Evolutionary conservation across 2,888 invertebrate genomes (phyloP).

Genomic region (Tholera decimalis): DNA sequence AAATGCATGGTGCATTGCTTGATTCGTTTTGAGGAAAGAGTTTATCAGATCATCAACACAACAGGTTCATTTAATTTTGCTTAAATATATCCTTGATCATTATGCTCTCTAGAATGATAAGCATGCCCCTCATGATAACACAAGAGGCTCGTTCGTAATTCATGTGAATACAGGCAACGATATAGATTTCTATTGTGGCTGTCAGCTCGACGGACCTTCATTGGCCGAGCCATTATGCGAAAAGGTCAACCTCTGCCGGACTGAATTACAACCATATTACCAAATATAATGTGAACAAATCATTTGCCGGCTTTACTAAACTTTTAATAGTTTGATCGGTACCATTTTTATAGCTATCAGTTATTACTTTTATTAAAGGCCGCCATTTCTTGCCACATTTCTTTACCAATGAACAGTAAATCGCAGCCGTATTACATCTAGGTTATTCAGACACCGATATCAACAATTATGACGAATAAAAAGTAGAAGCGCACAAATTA

Average conservation of each 20-base stretch:
- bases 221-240: constrained; percentile 74
- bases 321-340: constrained; percentile 45
- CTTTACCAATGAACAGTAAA: constrained; percentile 23
- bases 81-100: constrained; percentile 33
- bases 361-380: constrained; percentile 44
- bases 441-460: constrained; percentile 38
- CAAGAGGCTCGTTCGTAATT: constrained; percentile 33
- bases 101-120: constrained; percentile 48
- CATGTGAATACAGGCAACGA: constrained; percentile 37
- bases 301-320: constrained; percentile 52
- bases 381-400: constrained; percentile 53
- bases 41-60: constrained; percentile 10
- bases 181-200: constrained; percentile 63
- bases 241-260: constrained; percentile 75
- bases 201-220: constrained; percentile 74
- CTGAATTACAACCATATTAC: constrained; percentile 63
- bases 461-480: constrained; percentile 52
- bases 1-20: not conserved
- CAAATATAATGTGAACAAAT: constrained; percentile 60
- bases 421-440: constrained; percentile 29
- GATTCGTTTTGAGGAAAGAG: not conserved
- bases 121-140: constrained; percentile 51
- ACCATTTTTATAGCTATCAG: constrained; percentile 44
- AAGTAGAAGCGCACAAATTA: constrained; percentile 56
- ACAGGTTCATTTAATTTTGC: constrained; percentile 1